Base-by-base conservation (phyloP, 2,113 vertebrate species). In the Seriola dumerili region DNA sequence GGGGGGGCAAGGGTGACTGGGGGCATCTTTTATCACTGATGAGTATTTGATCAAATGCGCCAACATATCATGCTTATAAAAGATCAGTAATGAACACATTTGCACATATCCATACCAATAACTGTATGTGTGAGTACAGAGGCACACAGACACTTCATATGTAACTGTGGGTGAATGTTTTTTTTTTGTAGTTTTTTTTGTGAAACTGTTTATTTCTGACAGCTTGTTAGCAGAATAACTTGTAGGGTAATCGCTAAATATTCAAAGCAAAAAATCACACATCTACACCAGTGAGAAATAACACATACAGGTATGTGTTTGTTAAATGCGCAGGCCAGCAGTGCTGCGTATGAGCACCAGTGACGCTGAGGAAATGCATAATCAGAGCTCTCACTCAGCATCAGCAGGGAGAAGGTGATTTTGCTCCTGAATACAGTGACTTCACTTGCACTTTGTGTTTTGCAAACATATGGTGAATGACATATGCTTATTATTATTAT, bases 21-120 rank as follows among this genome's bases (percentile, higher is more conserved):
- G 73, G 50, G 17, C 36, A 14, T 68, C 61, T 78, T 81, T 81
- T 42, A 70, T 83, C 66, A n/a, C 48, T 72, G 77, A 81, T 65
- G 74, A 80, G 62, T 21, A 29, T 80, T 83, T 87, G 79, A 88
- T 86, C 72, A 75, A 76, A 78, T 73, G 80, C 34, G 21, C 61
- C 85, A 88, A 87, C 70, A 81, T 67, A 78, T 66, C 38, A 25
- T 44, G 59, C 42, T 64, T 54, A 44, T 64, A 62, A 72, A 87
- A 72, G 64, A 87, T 81, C 75, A 61, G 77, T 76, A 48, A 84
- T 78, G 12, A 82, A 82, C 65, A 58, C 75, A 75, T 81, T 69
- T 71, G 58, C 74, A 76, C n/a, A 16, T 59, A 59, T 36, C 57
- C 46, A 29, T 69, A 58, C 48, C 75, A 74, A 80, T 42, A 79